Percentiles rank a stretch among this genome's conserved stretches.
These are phyloP conservation scores for Magallana ariakensis DNA, from an alignment of 1,140 invertebrate genomes.

Conservation along the genomic window DNA sequence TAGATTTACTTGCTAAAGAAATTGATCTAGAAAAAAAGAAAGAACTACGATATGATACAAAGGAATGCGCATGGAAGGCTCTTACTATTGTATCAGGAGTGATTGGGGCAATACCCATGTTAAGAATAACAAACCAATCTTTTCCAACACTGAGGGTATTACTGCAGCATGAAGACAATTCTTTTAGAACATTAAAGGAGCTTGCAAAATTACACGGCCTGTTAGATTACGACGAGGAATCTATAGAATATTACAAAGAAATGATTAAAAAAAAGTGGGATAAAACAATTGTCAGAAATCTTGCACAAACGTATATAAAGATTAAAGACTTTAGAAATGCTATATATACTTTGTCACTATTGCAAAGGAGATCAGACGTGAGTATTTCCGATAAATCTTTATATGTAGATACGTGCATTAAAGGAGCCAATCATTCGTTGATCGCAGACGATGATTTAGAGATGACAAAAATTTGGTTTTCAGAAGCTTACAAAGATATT, in stretches of 20 bases:
- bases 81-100: not conserved
- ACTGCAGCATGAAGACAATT: not conserved
- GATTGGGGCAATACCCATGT: not conserved
- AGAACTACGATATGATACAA: not conserved
- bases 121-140: not conserved
- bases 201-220: conserved; percentile 5
- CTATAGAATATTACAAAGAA: not conserved
- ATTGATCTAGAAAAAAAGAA: not conserved
- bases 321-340: too few relatives aligned
- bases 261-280: not conserved
- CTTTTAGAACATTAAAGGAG: not conserved
- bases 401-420: not conserved
- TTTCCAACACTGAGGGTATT: conserved; percentile 8
- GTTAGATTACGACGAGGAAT: not conserved
- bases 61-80: not conserved
- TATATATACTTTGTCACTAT: not conserved
- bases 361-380: not conserved
- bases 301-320: conserved; percentile 1
- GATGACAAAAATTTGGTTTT: not conserved
- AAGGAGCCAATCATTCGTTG: not conserved
- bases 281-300: not conserved
- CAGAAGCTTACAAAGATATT: not conserved
- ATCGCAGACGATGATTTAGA: not conserved
- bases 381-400: not conserved
- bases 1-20: too few relatives aligned